Conservation (phyloP, 2,888 invertebrate genomes). For the Coleophora deauratella region DNA sequence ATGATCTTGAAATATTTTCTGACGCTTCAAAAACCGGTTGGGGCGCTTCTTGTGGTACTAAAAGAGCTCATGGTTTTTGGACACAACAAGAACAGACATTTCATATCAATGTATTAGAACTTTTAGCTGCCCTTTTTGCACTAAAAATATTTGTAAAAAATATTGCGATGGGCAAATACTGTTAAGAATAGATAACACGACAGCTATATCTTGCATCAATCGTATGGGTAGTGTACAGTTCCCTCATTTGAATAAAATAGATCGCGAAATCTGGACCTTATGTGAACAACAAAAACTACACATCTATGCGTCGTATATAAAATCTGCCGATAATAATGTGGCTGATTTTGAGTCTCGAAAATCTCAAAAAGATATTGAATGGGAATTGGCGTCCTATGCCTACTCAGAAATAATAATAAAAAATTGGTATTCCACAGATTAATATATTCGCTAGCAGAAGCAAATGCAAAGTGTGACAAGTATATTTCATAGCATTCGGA, state of each 20-base stretch:
- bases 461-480: slow-evolving; percentile 15
- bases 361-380: slow-evolving; percentile 10
- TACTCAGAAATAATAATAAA: slow-evolving; percentile 4
- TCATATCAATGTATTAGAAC: slow-evolving; percentile 14
- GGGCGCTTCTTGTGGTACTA: slow-evolving; percentile 8
- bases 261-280: slow-evolving; percentile 17
- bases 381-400: slow-evolving; percentile 5
- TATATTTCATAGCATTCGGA: slow-evolving; percentile 15
- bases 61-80: slow-evolving; percentile 13
- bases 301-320: slow-evolving; percentile 18
- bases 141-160: slow-evolving; percentile 11
- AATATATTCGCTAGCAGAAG: slow-evolving; percentile 15
- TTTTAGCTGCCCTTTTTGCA: slow-evolving; percentile 11
- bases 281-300: slow-evolving; percentile 14
- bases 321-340: slow-evolving; percentile 13
- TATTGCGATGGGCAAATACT: slow-evolving; percentile 7
- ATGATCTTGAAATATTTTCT: slow-evolving; percentile 8
- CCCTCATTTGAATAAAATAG: slow-evolving; percentile 12
- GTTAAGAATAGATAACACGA: slow-evolving; percentile 15
- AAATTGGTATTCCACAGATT: slow-evolving; percentile 10
- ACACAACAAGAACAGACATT: slow-evolving; percentile 1
- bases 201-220: slow-evolving; percentile 13
- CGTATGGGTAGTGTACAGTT: slow-evolving; percentile 14
- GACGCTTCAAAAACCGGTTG: slow-evolving; percentile 15
- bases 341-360: slow-evolving; percentile 17